phyloP scores from a whole-genome alignment of 2,888 invertebrate genomes.

The Yponomeuta plumbellus region DNA sequence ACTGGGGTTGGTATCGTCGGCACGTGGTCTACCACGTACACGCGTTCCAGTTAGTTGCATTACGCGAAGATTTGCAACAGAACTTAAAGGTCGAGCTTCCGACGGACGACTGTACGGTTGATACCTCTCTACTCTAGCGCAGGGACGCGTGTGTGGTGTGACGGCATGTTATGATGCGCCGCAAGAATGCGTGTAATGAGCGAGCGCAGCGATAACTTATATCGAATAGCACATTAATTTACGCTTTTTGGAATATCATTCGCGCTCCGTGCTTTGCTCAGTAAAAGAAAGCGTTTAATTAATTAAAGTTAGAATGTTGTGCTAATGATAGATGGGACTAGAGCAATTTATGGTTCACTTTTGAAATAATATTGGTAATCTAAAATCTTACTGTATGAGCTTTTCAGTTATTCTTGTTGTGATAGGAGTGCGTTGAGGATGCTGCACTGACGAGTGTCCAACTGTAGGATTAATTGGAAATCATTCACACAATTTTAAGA shows the following conservation, averaged over 20 bases:
- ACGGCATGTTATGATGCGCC: conserved; percentile 32
- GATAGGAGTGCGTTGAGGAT: too few relatives aligned
- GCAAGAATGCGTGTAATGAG: conserved; percentile 62
- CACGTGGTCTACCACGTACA: too few relatives aligned
- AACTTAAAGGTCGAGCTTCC: too few relatives aligned
- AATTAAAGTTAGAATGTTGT: conserved; percentile 59
- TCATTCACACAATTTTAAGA: too few relatives aligned
- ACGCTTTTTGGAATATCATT: conserved; percentile 68
- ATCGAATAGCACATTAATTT: conserved; percentile 54
- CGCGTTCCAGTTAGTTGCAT: too few relatives aligned
- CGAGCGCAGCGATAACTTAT: conserved; percentile 60
- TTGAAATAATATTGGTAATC: conserved; percentile 28
- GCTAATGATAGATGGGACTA: conserved; percentile 49
- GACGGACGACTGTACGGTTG: neutral
- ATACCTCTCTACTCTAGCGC: neutral
- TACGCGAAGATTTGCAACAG: too few relatives aligned
- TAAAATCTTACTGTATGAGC: conserved; percentile 24
- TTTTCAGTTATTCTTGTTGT: conserved; percentile 14
- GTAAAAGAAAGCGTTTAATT: conserved; percentile 62
- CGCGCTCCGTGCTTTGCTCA: conserved; percentile 53
- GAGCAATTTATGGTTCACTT: conserved; percentile 38
- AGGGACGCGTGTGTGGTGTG: neutral
- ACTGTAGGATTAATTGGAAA: too few relatives aligned
- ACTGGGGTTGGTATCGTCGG: too few relatives aligned
- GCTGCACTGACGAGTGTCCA: too few relatives aligned